These are phyloP conservation scores for Rhyacichthys aspro DNA, from an alignment of 2,797 vertebrate genomes.

Conservation along the genomic window DNA sequence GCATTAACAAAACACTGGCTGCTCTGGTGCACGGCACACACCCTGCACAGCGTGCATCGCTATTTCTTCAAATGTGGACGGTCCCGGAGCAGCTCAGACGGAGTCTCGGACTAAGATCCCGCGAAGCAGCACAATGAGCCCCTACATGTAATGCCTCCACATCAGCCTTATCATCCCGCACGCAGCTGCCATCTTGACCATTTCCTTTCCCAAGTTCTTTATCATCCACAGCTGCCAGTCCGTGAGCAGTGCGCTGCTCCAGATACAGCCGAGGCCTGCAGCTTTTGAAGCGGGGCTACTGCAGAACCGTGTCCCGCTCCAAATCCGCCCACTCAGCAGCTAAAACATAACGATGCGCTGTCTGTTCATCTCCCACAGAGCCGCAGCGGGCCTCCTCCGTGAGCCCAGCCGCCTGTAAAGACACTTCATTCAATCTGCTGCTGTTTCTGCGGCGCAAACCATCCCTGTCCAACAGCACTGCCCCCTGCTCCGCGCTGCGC, in stretches of 20 bases:
- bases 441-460: constrained; percentile 47
- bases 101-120: constrained; percentile 36
- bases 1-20: constrained; percentile 37
- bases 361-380: constrained; percentile 16
- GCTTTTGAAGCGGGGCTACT: constrained; percentile 4
- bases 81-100: constrained; percentile 46
- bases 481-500: constrained; percentile 68
- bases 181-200: constrained; percentile 93
- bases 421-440: constrained; percentile 60
- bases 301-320: constrained; percentile 15
- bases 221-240: constrained; percentile 66
- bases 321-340: constrained; percentile 17
- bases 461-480: constrained; percentile 30
- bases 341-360: constrained; percentile 5
- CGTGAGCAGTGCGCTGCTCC: constrained; percentile 34
- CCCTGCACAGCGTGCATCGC: constrained; percentile 49
- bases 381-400: constrained; percentile 29
- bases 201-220: constrained; percentile 80
- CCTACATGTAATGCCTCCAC: constrained; percentile 39
- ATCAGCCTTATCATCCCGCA: constrained; percentile 74
- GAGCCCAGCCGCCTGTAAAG: constrained; percentile 39
- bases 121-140: constrained; percentile 33
- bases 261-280: constrained; percentile 49
- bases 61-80: constrained; percentile 40
- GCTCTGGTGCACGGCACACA: constrained; percentile 50